A percentile compares a stretch with the other conserved stretches of the same genome.
These are phyloP conservation scores for Phlogophora meticulosa DNA, from an alignment of 2,888 invertebrate species.

Conservation along the genomic window DNA sequence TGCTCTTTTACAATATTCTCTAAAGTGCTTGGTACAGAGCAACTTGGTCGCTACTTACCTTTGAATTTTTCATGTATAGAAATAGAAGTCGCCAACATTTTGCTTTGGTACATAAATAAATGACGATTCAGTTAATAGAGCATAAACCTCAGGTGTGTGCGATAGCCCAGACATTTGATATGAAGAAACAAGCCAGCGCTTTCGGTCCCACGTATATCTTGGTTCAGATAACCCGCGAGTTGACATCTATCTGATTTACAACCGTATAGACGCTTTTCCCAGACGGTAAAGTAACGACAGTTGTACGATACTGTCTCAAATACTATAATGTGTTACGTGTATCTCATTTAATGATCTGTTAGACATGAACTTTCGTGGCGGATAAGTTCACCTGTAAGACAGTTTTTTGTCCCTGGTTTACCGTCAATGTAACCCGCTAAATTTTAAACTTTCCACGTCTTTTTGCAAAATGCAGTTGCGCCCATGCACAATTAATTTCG, in stretches of 20 bases:
- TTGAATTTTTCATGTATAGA: conserved; percentile 21
- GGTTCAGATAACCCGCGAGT: conserved; percentile 69
- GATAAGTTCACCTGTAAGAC: background rate
- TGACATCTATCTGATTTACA: conserved; percentile 69
- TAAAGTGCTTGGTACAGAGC: conserved; percentile 26
- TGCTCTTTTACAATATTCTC: conserved; percentile 27
- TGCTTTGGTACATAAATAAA: background rate
- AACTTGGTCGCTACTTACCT: conserved; percentile 19
- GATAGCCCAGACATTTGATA: conserved; percentile 58
- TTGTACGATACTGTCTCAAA: conserved; percentile 53
- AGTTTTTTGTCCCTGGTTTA: no score
- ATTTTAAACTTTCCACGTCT: no score
- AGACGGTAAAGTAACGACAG: conserved; percentile 59
- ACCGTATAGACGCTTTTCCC: conserved; percentile 52
- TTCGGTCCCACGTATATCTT: conserved; percentile 72
- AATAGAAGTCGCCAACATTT: conserved; percentile 22
- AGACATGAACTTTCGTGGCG: background rate
- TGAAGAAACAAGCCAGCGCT: conserved; percentile 57
- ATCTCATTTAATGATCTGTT: conserved; percentile 21
- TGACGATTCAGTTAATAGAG: conserved; percentile 44
- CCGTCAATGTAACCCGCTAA: no score
- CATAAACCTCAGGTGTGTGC: conserved; percentile 40
- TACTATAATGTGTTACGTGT: conserved; percentile 16
- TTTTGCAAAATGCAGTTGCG: background rate
- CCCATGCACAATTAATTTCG: no score